These are phyloP conservation scores for Spodoptera picta DNA, from an alignment of 2,888 invertebrate species.

Conservation along the genomic window DNA sequence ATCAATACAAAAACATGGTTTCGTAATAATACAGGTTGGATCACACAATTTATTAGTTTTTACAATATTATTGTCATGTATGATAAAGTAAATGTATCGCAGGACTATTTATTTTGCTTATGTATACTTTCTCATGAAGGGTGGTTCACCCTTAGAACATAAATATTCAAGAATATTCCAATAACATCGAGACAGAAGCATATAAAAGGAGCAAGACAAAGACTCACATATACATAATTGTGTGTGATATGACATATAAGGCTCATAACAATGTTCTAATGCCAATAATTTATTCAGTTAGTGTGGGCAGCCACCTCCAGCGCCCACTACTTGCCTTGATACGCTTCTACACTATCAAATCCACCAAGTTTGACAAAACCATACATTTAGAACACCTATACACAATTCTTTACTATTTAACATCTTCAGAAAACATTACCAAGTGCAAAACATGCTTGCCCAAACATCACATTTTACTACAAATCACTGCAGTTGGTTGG, in stretches of 20 bases:
- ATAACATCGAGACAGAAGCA: slow-evolving; percentile 29
- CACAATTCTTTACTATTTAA: slow-evolving; percentile 12
- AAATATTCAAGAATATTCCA: slow-evolving; percentile 43
- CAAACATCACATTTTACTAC: slow-evolving; percentile 36
- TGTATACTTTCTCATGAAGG: slow-evolving; percentile 17
- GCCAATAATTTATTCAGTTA: slow-evolving; percentile 83
- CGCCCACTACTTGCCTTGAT: slow-evolving; percentile 86
- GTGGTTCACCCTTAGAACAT: slow-evolving; percentile 12
- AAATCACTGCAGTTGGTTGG: slow-evolving; percentile 44
- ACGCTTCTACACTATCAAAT: slow-evolving; percentile 57
- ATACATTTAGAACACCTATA: slow-evolving; percentile 1
- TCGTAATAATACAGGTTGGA: background rate
- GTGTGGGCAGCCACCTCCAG: slow-evolving; percentile 82
- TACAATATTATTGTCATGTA: slow-evolving; percentile 2
- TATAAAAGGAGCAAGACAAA: slow-evolving; percentile 59
- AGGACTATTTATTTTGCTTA: slow-evolving; percentile 4
- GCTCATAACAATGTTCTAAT: slow-evolving; percentile 83
- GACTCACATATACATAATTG: slow-evolving; percentile 68
- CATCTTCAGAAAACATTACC: slow-evolving; percentile 7
- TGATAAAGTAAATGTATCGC: slow-evolving; percentile 1
- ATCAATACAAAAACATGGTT: background rate
- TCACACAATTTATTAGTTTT: background rate
- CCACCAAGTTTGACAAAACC: slow-evolving; percentile 28
- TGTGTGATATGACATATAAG: slow-evolving; percentile 76
- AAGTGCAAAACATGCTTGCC: slow-evolving; percentile 41